Evolutionary conservation across 1,140 invertebrate species (phyloP).

Genomic region (Olivierus martensii): DNA sequence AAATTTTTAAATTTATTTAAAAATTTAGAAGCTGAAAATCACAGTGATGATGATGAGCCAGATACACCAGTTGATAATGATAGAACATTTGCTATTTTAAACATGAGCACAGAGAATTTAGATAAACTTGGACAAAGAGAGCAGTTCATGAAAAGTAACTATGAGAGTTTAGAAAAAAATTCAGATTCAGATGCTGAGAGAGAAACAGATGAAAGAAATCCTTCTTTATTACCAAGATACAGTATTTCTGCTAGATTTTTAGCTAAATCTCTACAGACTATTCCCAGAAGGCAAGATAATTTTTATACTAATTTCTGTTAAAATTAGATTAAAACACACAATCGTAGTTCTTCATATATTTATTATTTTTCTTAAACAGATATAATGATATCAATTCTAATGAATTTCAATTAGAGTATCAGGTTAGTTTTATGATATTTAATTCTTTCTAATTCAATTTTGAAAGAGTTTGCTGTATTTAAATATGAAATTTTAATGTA

Average conservation of each 20-base stretch:
- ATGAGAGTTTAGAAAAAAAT: conserved; percentile 48
- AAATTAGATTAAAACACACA: neutral
- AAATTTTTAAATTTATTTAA: neutral
- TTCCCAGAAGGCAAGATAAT: conserved; percentile 6
- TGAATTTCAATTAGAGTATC: too few species aligned
- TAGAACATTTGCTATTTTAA: conserved; percentile 16
- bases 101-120: conserved; percentile 53
- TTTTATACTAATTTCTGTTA: neutral
- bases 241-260: conserved; percentile 25
- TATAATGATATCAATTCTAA: too few species aligned
- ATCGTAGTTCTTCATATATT: too few species aligned
- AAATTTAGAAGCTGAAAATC: conserved; percentile 29
- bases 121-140: conserved; percentile 51
- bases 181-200: conserved; percentile 4
- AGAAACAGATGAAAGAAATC: conserved; percentile 3
- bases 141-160: conserved; percentile 59
- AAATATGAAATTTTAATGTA: too few species aligned
- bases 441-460: too few species aligned
- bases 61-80: conserved; percentile 17
- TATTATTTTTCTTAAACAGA: neutral
- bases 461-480: too few species aligned
- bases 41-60: conserved; percentile 45
- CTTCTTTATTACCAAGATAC: conserved; percentile 1
- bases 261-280: conserved; percentile 17
- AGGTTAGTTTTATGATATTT: too few species aligned